Evolutionary conservation across 2,888 invertebrate genomes (phyloP).

Genomic region (Tetragonula carbonaria): DNA sequence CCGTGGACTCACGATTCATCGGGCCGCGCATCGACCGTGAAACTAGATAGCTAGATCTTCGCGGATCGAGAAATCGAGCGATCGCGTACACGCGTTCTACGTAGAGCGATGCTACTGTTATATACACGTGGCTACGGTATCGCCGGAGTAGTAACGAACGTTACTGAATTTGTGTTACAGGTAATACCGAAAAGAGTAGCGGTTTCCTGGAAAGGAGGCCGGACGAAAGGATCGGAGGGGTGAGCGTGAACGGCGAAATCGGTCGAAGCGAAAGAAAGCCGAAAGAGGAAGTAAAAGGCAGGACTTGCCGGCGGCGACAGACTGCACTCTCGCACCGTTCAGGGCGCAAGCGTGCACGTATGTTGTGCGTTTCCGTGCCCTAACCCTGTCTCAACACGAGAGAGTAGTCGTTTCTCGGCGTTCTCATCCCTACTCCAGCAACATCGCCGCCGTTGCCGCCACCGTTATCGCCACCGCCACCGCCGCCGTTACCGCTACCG

Average conservation of each 20-base stretch:
- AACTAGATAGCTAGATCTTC: neutral
- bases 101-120: neutral
- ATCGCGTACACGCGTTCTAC: no score
- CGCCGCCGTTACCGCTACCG: conserved; percentile 45
- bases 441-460: conserved; percentile 64
- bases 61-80: conserved; percentile 21
- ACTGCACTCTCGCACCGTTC: conserved; percentile 68
- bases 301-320: conserved; percentile 68
- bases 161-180: conserved; percentile 38
- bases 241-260: conserved; percentile 44
- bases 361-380: conserved; percentile 73
- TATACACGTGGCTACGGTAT: no score
- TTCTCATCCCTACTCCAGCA: conserved; percentile 64
- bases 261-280: conserved; percentile 35
- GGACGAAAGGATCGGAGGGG: conserved; percentile 26
- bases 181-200: conserved; percentile 8
- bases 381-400: conserved; percentile 72
- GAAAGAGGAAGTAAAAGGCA: conserved; percentile 41
- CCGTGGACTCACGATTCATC: neutral
- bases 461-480: conserved; percentile 56
- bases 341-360: conserved; percentile 78
- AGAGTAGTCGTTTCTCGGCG: conserved; percentile 69
- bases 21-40: neutral
- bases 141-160: neutral
- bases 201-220: neutral